Conservation (phyloP, 2,888 invertebrate genomes). For the Ischnus inquisitorius region DNA sequence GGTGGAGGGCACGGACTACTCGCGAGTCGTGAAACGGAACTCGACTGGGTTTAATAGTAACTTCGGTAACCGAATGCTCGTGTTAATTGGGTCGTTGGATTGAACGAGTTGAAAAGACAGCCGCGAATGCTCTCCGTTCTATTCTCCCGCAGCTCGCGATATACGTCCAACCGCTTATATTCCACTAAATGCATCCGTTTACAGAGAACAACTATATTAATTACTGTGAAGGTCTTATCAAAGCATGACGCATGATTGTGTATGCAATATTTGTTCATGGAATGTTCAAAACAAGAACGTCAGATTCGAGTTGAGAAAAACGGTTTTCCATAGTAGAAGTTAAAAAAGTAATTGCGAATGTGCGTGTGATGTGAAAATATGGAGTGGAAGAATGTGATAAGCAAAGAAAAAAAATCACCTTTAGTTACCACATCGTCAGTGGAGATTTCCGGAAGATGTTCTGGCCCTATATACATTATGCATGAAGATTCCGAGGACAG, state of each 20-base stretch:
- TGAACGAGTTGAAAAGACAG: constrained; percentile 72
- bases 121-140: constrained; percentile 57
- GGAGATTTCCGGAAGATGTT: constrained; percentile 17
- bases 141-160: background rate
- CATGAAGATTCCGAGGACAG: too few relatives aligned
- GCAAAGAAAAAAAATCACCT: too few relatives aligned
- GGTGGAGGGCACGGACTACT: constrained; percentile 41
- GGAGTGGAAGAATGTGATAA: too few relatives aligned
- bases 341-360: too few relatives aligned
- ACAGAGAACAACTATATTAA: background rate
- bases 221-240: background rate
- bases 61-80: constrained; percentile 70
- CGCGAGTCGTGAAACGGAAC: constrained; percentile 35
- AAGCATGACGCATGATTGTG: background rate
- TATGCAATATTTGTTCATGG: too few relatives aligned
- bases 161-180: background rate
- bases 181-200: background rate
- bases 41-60: constrained; percentile 59
- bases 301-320: too few relatives aligned
- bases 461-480: constrained; percentile 32
- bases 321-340: too few relatives aligned
- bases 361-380: too few relatives aligned
- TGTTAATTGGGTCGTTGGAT: constrained; percentile 72
- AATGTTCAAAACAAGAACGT: too few relatives aligned
- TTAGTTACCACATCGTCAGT: too few relatives aligned